Percentiles rank a stretch among this genome's conserved stretches.
Conservation (phyloP, 2,113 vertebrate species). For the Charadrius vociferus region DNA sequence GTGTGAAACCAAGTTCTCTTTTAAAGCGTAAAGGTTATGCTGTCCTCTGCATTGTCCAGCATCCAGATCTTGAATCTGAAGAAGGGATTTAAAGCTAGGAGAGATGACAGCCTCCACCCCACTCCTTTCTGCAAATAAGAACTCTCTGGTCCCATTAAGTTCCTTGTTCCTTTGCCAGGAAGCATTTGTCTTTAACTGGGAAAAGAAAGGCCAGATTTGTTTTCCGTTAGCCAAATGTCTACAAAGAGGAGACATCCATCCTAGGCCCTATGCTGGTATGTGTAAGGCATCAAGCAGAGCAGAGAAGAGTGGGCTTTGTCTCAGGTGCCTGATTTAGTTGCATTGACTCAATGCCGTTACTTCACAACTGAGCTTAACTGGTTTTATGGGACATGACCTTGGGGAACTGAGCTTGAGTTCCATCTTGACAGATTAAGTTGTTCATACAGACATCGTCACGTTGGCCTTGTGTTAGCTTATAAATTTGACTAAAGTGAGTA, state of each 20-base stretch:
- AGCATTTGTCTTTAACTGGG: not conserved
- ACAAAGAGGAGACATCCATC: not conserved
- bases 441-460: fast-evolving
- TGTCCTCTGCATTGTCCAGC: not conserved
- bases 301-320: not conserved
- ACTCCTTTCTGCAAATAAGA: not conserved
- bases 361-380: not conserved
- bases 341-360: not conserved
- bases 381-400: fast-evolving
- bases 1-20: not conserved
- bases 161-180: not conserved
- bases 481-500: not conserved
- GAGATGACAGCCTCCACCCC: not conserved
- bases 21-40: not conserved
- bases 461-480: not conserved
- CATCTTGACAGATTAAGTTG: not conserved
- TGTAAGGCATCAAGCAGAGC: not conserved
- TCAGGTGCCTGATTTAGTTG: not conserved
- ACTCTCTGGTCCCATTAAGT: not conserved
- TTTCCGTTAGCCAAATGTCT: not conserved
- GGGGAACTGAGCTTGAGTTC: not conserved
- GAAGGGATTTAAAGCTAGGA: not conserved
- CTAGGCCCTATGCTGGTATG: not conserved
- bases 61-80: not conserved
- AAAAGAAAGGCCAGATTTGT: not conserved